These are phyloP conservation scores for Dryas iulia DNA, from an alignment of 1,140 invertebrate genomes.

Conservation along the genomic window DNA sequence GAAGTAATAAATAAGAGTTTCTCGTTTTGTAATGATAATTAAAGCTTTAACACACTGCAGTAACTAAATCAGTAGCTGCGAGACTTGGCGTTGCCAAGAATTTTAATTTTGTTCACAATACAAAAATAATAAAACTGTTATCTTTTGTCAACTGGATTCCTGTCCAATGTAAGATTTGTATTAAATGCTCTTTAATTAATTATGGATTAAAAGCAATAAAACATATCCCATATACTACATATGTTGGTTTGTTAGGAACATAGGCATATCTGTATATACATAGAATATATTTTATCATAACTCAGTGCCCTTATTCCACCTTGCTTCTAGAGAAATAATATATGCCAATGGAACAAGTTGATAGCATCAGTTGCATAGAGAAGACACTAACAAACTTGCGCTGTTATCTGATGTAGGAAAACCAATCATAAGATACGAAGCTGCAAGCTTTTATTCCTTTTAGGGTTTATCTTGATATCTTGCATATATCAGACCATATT, in stretches of 20 bases:
- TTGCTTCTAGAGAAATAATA: background rate
- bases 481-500: conserved; percentile 25
- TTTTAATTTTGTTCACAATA: background rate
- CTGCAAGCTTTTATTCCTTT: conserved; percentile 43
- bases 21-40: background rate
- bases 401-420: conserved; percentile 48
- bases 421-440: conserved; percentile 43
- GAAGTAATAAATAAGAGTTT: conserved; percentile 1
- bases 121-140: background rate
- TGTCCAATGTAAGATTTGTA: background rate
- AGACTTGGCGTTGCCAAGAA: background rate
- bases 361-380: conserved; percentile 61
- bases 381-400: conserved; percentile 41
- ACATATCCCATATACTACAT: too few relatives aligned
- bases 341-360: conserved; percentile 29
- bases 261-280: background rate
- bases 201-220: too few relatives aligned
- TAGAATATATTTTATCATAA: background rate
- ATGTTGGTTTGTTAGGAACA: too few relatives aligned
- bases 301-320: background rate
- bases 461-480: conserved; percentile 35
- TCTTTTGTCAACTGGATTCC: background rate
- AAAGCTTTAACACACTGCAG: background rate
- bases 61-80: background rate
- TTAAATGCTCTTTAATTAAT: too few relatives aligned